Base-by-base conservation (phyloP, 1,140 invertebrate genomes). In the Oncopeltus fasciatus region DNA sequence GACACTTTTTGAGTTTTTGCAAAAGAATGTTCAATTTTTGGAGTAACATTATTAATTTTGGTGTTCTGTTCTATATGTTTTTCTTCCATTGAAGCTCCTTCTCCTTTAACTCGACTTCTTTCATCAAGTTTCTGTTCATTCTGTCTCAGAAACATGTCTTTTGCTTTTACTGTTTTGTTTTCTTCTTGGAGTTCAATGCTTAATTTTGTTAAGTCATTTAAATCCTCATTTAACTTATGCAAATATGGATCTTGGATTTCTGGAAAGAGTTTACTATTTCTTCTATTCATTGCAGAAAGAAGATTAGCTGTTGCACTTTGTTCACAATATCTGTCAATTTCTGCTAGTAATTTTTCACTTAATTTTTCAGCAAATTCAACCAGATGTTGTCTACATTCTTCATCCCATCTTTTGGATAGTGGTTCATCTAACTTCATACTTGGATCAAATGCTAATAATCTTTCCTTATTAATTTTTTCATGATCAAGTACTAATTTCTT, bases 321-420 rank as follows among this genome's bases (percentile, higher is more conserved):
- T 60, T 73, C 70, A 49, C 72, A 72, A 59, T 80, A 87, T 70
- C 85, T 81, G 68, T 88, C 85, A 51, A 88, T 82, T 73, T 88
- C 85, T 60, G 83, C 79, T 47, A 87, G 75, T 29, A 89, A 72
- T 68, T 86, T 86, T 68, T 85, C 85, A 62, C 78, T 80, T 3
- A 86, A 70, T 69, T 87, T 85, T 68, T 90, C 86, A 0, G 85
- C 86, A 66, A 88, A 88, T 66, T 87, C 85, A 2, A 82, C 83
- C 46, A 88, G 73, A 70, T 88, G 82, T 66, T 81, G 79, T 61
- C 77, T 75, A 58, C 80, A 80, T 63, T 85, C 82, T 69, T 83
- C 78, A 65, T 77, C 78, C 78, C 82, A 83, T 20, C 61, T 63
- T 47, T 62, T 59, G 2, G 26, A 26, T 16, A 2, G 28, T 5